These are phyloP conservation scores for Cepphus grylle DNA, from an alignment of 2,113 vertebrate species.

Conservation along the genomic window DNA sequence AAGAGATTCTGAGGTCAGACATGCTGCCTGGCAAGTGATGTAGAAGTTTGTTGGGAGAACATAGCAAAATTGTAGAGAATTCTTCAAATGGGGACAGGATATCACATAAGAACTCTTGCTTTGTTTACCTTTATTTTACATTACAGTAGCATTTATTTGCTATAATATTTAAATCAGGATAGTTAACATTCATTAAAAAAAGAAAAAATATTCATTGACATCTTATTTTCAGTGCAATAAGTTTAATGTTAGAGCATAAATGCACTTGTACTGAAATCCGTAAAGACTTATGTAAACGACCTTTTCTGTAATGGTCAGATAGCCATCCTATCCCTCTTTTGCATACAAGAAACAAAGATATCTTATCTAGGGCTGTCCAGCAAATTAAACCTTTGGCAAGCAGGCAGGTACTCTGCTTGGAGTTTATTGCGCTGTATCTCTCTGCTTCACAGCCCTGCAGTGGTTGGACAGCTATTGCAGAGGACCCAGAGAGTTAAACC, in stretches of 20 bases:
- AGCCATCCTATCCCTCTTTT: neutral
- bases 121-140: neutral
- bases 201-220: neutral
- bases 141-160: neutral
- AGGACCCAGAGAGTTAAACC: neutral
- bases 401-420: neutral
- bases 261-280: neutral
- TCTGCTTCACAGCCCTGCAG: neutral
- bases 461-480: neutral
- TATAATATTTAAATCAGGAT: neutral
- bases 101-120: neutral
- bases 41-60: neutral
- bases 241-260: neutral
- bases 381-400: neutral
- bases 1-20: constrained; percentile 23
- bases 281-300: neutral
- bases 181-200: neutral
- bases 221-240: neutral
- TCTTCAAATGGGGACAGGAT: neutral
- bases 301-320: neutral
- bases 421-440: neutral
- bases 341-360: neutral
- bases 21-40: neutral
- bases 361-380: neutral
- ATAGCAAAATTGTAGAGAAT: neutral